Evolutionary conservation across 37 sponge, comb jelly and placozoan species (phyloP).

Genomic region (Diacarnus erythraeanus): DNA sequence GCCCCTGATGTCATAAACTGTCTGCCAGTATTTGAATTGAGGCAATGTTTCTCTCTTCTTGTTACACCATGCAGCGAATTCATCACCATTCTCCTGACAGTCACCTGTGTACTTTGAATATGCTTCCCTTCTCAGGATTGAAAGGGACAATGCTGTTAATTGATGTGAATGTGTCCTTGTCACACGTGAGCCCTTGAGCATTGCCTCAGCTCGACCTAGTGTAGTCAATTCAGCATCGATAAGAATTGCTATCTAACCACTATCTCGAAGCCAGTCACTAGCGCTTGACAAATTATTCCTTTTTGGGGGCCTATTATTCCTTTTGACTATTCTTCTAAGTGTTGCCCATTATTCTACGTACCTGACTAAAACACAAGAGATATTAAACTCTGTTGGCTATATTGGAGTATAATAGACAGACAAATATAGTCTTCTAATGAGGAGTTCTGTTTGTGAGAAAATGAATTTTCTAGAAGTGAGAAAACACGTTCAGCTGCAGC

Average conservation of each 20-base stretch:
- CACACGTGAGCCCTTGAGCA: not conserved
- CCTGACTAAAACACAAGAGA: too few species aligned
- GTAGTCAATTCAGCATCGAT: not conserved
- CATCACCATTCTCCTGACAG: not conserved
- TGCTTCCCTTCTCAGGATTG: not conserved
- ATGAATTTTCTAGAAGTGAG: too few species aligned
- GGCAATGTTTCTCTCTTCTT: not conserved
- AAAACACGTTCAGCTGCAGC: too few species aligned
- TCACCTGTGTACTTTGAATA: not conserved
- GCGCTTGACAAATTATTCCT: too few species aligned
- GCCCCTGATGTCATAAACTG: too few species aligned
- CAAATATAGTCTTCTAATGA: too few species aligned
- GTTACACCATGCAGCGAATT: not conserved
- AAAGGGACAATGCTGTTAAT: not conserved
- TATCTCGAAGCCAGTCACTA: not conserved
- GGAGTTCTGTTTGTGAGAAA: too few species aligned
- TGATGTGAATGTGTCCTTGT: not conserved
- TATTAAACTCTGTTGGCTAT: too few species aligned
- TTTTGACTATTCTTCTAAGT: too few species aligned
- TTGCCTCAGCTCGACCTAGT: not conserved
- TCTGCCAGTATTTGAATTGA: slow-evolving; percentile 3
- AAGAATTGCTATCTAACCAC: not conserved
- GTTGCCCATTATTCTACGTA: too few species aligned
- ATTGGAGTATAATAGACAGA: too few species aligned
- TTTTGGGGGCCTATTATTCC: too few species aligned